Evolutionary conservation across 2,888 invertebrate genomes (phyloP).

Genomic region (Phyto melanocephala): DNA sequence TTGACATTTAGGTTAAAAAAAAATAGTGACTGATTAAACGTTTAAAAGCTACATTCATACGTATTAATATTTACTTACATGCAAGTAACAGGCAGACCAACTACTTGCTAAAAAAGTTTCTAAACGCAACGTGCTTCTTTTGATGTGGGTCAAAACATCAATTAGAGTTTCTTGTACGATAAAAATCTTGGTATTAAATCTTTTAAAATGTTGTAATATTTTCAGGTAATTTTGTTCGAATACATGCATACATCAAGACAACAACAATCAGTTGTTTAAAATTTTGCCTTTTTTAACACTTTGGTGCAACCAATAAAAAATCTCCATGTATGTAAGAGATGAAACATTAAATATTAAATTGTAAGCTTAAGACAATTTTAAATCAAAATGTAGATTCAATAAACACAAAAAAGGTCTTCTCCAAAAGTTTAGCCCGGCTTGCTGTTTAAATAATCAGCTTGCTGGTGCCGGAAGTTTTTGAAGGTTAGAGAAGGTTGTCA

Average conservation of each 20-base stretch:
- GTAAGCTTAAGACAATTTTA: background rate
- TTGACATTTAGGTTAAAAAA: slow-evolving; percentile 13
- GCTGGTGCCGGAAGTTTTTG: background rate
- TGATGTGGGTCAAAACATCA: slow-evolving; percentile 59
- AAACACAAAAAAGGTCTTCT: background rate
- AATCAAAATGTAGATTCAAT: too few relatives aligned
- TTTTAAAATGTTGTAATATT: background rate
- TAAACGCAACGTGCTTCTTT: background rate
- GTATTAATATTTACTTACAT: background rate
- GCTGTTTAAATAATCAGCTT: background rate
- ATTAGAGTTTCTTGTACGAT: slow-evolving; percentile 14
- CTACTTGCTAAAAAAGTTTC: slow-evolving; percentile 2
- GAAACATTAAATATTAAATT: slow-evolving; percentile 24
- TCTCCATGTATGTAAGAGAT: background rate
- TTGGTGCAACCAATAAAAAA: background rate
- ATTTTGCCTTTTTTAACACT: background rate
- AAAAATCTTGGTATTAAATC: background rate
- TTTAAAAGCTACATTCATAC: background rate
- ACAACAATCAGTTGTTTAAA: background rate
- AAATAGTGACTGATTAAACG: background rate
- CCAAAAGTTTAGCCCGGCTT: background rate
- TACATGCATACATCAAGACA: too few relatives aligned
- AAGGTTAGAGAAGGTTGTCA: background rate
- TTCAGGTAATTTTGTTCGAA: slow-evolving; percentile 31
- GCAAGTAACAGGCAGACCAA: background rate